Base-by-base conservation (phyloP, 2,113 vertebrate species). In the Lampris megalopsis region DNA sequence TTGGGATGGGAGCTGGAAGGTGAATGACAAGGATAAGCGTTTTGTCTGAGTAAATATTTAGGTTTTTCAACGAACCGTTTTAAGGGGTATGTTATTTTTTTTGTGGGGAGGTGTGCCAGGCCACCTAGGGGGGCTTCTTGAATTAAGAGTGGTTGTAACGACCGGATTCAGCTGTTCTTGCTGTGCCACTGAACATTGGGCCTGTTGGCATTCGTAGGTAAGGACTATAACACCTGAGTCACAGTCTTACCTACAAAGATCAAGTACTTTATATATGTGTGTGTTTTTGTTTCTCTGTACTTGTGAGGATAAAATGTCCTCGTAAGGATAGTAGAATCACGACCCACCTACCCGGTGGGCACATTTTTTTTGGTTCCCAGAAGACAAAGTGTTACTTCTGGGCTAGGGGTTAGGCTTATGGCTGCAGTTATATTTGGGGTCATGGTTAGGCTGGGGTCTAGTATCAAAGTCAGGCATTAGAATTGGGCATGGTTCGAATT, bases 111-210 rank as follows among this genome's bases (percentile, higher is more conserved):
- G 36, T 49, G 43, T 36, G 47, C 41, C 56, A 5, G 54, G 61
- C 48, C 10, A 50, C 40, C 36, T 52, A 41, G 35, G 59, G 35
- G 59, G 53, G 56, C 60, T 48, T 67, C n/a, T 37, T 11, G 50
- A 35, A 6, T 13, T 57, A 9, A 42, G 5, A 24, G n/a, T 62
- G 40, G 45, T n/a, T 42, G 41, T 56, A 24, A 24, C 42, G 42
- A 52, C 57, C 58, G 59, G 35, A 41, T 58, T 42, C 58, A 56
- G 61, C 75, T 62, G 71, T 48, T 37, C 37, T 56, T 9, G 24
- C 38, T 3, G 10, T 71, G 71, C 61, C 3, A 9, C n/a, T 60
- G 53, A 58, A 79, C 9, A 60, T 53, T n/a, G 11, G 10, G 38
- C 52, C 38, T 61, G 8, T 4, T 41, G 56, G 58, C 35, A 66